Evolutionary conservation across 2,888 invertebrate species (phyloP).

Genomic region (Andricus curvator): DNA sequence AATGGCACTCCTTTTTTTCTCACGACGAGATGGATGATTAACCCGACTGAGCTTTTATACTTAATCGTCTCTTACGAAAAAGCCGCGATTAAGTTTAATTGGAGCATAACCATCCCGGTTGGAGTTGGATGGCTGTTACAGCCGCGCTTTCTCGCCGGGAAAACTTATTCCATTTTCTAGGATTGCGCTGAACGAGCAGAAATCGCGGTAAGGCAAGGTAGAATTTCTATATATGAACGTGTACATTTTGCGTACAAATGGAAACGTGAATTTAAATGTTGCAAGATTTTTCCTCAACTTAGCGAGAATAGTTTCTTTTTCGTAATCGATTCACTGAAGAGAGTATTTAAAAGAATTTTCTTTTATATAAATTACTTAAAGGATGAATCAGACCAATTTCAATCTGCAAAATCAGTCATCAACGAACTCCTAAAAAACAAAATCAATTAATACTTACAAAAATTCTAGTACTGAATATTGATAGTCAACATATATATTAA

Average conservation of each 20-base stretch:
- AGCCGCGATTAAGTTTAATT: conserved; percentile 51
- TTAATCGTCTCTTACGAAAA: conserved; percentile 47
- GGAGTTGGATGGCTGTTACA: conserved; percentile 43
- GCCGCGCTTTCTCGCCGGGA: conserved; percentile 36
- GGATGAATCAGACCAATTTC: too few relatives aligned
- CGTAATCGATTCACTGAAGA: too few relatives aligned
- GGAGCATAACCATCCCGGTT: conserved; percentile 47
- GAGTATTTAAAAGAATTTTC: too few relatives aligned
- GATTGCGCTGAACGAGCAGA: conserved; percentile 43
- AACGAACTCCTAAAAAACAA: too few relatives aligned
- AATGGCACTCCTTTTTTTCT: neutral
- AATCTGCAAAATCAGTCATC: too few relatives aligned
- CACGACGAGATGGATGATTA: conserved; percentile 35
- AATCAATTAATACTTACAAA: too few relatives aligned
- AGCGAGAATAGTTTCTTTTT: neutral
- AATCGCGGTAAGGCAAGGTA: conserved; percentile 39
- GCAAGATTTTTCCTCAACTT: neutral
- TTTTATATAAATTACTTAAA: too few relatives aligned
- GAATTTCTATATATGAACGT: conserved; percentile 44
- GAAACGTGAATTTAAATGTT: conserved; percentile 23
- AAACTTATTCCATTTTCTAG: conserved; percentile 50
- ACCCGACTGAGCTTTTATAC: conserved; percentile 42
- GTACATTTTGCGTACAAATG: conserved; percentile 16
- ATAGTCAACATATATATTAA: too few relatives aligned
- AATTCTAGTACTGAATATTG: too few relatives aligned